Evolutionary conservation across 2,113 vertebrate genomes (phyloP).

Genomic region (Trematomus loennbergii): DNA sequence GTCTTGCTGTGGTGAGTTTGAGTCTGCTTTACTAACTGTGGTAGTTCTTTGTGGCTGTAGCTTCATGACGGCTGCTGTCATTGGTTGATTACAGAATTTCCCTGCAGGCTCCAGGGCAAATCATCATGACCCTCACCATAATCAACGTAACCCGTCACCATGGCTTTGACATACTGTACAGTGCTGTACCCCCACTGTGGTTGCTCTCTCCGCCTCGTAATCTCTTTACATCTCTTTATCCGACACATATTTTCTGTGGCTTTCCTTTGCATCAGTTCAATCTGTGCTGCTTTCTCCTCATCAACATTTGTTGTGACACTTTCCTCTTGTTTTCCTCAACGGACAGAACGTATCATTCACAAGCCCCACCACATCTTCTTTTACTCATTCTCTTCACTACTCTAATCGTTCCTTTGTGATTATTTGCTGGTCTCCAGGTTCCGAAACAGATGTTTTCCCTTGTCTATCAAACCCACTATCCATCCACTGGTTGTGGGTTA

Average conservation of each 20-base stretch:
- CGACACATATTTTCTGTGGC: constrained; percentile 36
- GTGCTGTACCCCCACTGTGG: constrained; percentile 31
- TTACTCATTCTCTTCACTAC: neutral
- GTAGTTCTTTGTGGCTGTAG: constrained; percentile 31
- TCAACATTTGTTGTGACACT: neutral
- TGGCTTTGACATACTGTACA: constrained; percentile 38
- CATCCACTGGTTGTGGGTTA: constrained; percentile 15
- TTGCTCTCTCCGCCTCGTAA: constrained; percentile 31
- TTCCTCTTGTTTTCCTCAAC: constrained; percentile 8
- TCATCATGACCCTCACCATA: constrained; percentile 37
- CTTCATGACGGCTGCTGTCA: constrained; percentile 24
- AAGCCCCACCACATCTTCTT: neutral
- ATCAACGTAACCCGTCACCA: constrained; percentile 53
- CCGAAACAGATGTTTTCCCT: neutral
- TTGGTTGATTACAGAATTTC: constrained; percentile 51
- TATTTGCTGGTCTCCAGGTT: constrained; percentile 1
- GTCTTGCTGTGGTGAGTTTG: constrained; percentile 16
- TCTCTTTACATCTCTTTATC: constrained; percentile 25
- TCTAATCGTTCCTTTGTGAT: neutral
- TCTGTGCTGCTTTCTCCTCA: constrained; percentile 10
- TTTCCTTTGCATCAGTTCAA: constrained; percentile 32
- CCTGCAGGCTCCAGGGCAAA: constrained; percentile 28
- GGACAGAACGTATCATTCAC: neutral
- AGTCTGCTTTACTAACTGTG: neutral
- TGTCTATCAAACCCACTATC: neutral